Conservation (phyloP, 2,797 vertebrate genomes). For the Dallia pectoralis region DNA sequence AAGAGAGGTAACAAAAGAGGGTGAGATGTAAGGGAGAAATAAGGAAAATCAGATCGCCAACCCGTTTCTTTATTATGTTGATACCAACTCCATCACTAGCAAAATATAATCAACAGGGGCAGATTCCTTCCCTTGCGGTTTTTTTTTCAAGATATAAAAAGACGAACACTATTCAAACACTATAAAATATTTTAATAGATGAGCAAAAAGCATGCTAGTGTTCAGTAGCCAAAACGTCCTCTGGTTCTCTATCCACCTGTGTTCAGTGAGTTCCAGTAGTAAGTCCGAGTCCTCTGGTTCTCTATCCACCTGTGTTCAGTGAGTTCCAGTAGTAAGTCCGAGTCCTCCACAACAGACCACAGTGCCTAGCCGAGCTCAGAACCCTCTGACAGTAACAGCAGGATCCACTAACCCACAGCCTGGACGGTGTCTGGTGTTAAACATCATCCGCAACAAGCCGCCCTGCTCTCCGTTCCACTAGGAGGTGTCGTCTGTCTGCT, state of each 20-base stretch:
- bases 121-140: neutral
- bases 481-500: constrained; percentile 1
- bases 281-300: neutral
- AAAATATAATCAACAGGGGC: neutral
- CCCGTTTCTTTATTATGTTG: neutral
- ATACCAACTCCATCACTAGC: neutral
- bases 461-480: neutral
- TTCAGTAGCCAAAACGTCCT: neutral
- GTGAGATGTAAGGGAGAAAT: no score
- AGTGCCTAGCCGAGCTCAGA: neutral
- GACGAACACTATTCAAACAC: neutral
- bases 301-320: neutral
- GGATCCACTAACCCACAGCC: neutral
- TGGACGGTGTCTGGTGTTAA: neutral
- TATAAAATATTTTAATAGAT: neutral
- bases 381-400: neutral
- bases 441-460: neutral
- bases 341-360: neutral
- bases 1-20: neutral
- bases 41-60: no score
- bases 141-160: neutral
- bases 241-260: neutral
- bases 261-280: neutral
- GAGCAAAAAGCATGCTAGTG: neutral
- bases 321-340: neutral